These are phyloP conservation scores for Netelia inedita DNA, from an alignment of 2,888 invertebrate genomes.

Conservation along the genomic window DNA sequence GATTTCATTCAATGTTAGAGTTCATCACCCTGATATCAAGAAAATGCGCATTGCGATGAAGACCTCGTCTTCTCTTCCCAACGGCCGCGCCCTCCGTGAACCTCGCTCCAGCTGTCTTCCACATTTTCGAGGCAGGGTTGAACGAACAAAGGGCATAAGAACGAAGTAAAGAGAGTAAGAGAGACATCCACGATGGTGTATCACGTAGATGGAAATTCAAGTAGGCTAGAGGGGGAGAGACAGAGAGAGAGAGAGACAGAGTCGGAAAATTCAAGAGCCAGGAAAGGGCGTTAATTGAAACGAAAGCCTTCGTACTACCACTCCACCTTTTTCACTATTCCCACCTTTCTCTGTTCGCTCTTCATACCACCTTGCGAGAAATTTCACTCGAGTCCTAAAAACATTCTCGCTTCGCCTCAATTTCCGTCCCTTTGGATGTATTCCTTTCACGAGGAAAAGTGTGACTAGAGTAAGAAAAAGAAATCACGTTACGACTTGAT, in stretches of 20 bases:
- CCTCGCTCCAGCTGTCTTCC: constrained; percentile 51
- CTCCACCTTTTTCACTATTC: constrained; percentile 63
- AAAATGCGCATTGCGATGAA: constrained; percentile 70
- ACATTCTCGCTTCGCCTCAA: constrained; percentile 39
- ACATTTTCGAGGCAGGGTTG: constrained; percentile 25
- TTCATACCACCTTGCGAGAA: constrained; percentile 49
- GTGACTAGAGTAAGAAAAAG: background rate
- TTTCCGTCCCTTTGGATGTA: constrained; percentile 39
- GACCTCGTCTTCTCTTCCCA: constrained; percentile 70
- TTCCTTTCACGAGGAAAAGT: background rate
- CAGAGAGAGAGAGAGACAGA: constrained; percentile 67
- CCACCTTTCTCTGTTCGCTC: constrained; percentile 40
- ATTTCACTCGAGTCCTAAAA: constrained; percentile 51
- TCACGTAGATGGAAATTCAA: constrained; percentile 45
- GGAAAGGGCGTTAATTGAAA: constrained; percentile 81
- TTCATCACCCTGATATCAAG: background rate
- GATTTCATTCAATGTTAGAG: too few species aligned
- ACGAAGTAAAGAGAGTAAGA: constrained; percentile 16
- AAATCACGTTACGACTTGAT: background rate
- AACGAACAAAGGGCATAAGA: constrained; percentile 57
- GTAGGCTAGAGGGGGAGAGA: constrained; percentile 68
- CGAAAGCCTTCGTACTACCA: constrained; percentile 74
- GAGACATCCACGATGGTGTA: constrained; percentile 29
- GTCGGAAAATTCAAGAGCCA: constrained; percentile 68
- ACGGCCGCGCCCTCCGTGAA: constrained; percentile 31